Base-by-base conservation (phyloP, 1,140 invertebrate genomes). In the Brachionus rubens region DNA sequence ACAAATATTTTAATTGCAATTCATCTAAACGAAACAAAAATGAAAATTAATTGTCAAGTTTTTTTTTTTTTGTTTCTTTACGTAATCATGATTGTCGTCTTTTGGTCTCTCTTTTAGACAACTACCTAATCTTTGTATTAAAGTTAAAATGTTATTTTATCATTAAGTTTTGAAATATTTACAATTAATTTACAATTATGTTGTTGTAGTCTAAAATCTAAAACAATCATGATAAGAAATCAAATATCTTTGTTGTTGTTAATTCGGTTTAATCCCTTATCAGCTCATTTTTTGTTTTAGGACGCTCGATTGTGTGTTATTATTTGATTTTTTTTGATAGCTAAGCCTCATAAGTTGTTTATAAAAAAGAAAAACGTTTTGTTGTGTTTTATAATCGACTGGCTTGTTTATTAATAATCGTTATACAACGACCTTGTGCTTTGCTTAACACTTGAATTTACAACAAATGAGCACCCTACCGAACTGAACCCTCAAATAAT, bases 1-100 rank as follows among this genome's bases (percentile, higher is more conserved):
- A 33, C 30, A 59, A 59, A n/a, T 59, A 59, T 59, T 59, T 59
- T 59, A 59, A 59, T 59, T 59, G 54, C 19, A 59, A 59, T 59
- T 59, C 54, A 59, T 59, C 54, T 59, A 59, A 59, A 59, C 33
- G 9, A 59, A 59, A 36, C 26, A 56, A 28, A 12, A 59, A 7
- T 16, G 30, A 19, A 59, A 59, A 59, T 59, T 59, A 59, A 59
- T 59, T 19, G 54, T 36, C 54, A 59, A 59, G 54, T 59, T 59
- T 59, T 28, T 28, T 24, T 54, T 28, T 28, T 54, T 28, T 33
- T 54, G 26, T 54, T 28, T 54, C 28, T 33, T 21, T 59, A 36
- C 28, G 36, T 59, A 28, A 59, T 36, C 26, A 54, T 28, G 52
- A 24, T 28, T 28, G 52, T 33, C 24, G n/a, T n/a, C 24, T 28